Evolutionary conservation across 1,140 invertebrate genomes (phyloP).

Genomic region (Drosophila albomicans): DNA sequence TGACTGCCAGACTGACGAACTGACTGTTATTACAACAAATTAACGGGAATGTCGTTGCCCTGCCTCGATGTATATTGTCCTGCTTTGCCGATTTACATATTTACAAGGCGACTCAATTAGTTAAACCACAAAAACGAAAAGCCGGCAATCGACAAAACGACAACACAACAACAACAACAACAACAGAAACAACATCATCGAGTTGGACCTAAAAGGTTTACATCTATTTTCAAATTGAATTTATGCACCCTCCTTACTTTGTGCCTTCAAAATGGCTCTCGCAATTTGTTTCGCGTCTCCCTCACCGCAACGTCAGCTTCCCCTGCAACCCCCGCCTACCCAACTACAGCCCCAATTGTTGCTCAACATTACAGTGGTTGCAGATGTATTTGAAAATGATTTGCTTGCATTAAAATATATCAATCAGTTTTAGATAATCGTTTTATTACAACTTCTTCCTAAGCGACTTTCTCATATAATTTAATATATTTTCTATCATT

Average conservation of each 20-base stretch:
- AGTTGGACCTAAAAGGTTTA: conserved; percentile 65
- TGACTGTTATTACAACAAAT: conserved; percentile 75
- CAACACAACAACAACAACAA: background rate
- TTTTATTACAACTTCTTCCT: no score
- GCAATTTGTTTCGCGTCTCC: conserved; percentile 52
- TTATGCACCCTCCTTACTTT: conserved; percentile 76
- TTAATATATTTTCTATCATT: no score
- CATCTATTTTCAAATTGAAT: conserved; percentile 79
- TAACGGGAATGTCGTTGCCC: conserved; percentile 46
- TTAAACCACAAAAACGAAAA: conserved; percentile 79
- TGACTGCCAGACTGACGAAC: background rate
- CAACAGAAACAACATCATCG: background rate
- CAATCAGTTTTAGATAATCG: no score
- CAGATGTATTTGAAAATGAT: background rate
- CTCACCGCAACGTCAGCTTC: background rate
- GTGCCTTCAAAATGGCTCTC: conserved; percentile 42
- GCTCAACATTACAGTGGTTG: conserved; percentile 15
- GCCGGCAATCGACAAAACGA: conserved; percentile 15
- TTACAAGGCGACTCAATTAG: conserved; percentile 84
- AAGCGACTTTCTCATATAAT: no score
- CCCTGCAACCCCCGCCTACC: background rate
- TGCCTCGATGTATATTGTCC: background rate
- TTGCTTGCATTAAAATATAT: no score
- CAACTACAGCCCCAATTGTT: conserved; percentile 20
- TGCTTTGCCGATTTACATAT: conserved; percentile 67